A percentile compares a stretch with the other conserved stretches of the same genome.
These are phyloP conservation scores for Spisula solida DNA, from an alignment of 2,888 invertebrate species.

Conservation along the genomic window DNA sequence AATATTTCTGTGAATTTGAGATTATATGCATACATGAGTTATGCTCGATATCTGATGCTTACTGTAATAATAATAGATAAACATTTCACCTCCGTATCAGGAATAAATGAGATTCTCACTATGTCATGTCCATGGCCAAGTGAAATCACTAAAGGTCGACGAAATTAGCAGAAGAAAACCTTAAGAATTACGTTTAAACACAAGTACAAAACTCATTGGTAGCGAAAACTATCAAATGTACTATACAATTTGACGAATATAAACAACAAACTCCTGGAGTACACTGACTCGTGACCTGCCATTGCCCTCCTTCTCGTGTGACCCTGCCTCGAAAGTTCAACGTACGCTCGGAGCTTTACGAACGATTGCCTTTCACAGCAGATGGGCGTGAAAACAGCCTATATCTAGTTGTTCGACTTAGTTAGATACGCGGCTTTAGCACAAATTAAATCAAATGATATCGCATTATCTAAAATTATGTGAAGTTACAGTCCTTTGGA, in stretches of 20 bases:
- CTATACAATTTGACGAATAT: not conserved
- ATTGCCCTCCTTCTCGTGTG: conserved; percentile 60
- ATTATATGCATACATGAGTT: too few relatives aligned
- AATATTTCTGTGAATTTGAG: too few relatives aligned
- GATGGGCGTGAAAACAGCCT: not conserved
- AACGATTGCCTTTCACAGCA: not conserved
- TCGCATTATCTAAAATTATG: conserved; percentile 40
- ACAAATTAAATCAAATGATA: not conserved
- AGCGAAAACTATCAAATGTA: not conserved
- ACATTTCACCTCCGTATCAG: too few relatives aligned
- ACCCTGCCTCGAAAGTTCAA: conserved; percentile 62
- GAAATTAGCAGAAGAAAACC: too few relatives aligned
- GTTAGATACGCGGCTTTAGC: not conserved
- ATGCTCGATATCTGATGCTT: too few relatives aligned
- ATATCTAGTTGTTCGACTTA: not conserved
- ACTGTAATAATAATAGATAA: too few relatives aligned
- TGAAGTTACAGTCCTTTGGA: conserved; percentile 42
- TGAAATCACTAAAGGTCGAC: too few relatives aligned
- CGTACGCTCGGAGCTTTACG: conserved; percentile 46
- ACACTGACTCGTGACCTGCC: conserved; percentile 67
- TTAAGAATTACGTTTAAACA: not conserved
- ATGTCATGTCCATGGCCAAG: too few relatives aligned
- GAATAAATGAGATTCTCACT: too few relatives aligned
- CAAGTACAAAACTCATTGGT: not conserved
- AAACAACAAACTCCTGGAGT: conserved; percentile 41